Evolutionary conservation across 2,888 invertebrate genomes (phyloP).

Genomic region (Parelbella ahira): DNA sequence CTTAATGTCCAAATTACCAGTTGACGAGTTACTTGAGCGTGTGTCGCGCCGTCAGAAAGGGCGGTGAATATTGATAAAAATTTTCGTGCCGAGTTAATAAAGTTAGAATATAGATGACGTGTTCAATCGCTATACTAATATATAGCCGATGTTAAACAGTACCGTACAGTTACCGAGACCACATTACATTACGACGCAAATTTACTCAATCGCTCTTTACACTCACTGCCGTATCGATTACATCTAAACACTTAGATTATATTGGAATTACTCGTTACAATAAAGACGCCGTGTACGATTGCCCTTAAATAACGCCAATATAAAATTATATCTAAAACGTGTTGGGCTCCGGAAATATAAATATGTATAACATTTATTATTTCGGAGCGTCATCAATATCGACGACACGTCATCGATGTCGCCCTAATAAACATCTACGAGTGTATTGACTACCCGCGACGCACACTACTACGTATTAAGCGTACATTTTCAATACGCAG

Average conservation of each 20-base stretch:
- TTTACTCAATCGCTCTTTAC: constrained; percentile 4
- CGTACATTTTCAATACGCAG: constrained; percentile 19
- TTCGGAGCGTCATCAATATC: too few relatives aligned
- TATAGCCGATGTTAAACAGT: constrained; percentile 6
- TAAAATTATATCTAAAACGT: background rate
- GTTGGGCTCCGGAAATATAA: background rate
- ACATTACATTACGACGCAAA: constrained; percentile 13
- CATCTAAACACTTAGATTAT: constrained; percentile 17
- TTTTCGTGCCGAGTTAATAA: constrained; percentile 18
- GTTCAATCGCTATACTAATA: too few relatives aligned
- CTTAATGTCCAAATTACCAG: background rate
- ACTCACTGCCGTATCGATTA: constrained; percentile 2
- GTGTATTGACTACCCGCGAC: too few relatives aligned
- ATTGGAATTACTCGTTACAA: constrained; percentile 7
- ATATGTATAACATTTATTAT: too few relatives aligned
- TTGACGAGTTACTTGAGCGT: background rate
- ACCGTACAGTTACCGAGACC: constrained; percentile 25
- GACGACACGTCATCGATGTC: too few relatives aligned
- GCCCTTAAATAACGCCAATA: constrained; percentile 4
- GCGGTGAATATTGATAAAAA: constrained; percentile 10
- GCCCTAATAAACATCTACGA: too few relatives aligned
- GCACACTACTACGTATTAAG: constrained; percentile 24
- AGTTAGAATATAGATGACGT: constrained; percentile 11
- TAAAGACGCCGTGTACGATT: constrained; percentile 13
- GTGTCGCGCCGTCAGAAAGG: constrained; percentile 11